These are phyloP conservation scores for Manacus vitellinus DNA, from an alignment of 2,113 vertebrate species.

Conservation along the genomic window DNA sequence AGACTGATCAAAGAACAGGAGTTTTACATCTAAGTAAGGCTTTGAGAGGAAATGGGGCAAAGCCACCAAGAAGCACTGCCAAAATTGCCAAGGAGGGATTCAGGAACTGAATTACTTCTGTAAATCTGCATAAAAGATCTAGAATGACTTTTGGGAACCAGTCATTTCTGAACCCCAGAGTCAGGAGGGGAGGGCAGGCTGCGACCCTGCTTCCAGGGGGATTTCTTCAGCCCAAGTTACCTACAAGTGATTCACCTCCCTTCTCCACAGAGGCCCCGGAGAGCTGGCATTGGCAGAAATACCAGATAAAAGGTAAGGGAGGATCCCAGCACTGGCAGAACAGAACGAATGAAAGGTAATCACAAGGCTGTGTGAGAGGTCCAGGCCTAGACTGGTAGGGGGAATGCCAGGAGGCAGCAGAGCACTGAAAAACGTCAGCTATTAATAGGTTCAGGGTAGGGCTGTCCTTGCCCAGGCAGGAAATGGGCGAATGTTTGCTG, in stretches of 20 bases:
- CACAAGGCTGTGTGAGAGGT: background rate
- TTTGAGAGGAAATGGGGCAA: background rate
- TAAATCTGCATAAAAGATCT: background rate
- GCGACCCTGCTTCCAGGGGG: background rate
- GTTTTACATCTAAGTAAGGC: background rate
- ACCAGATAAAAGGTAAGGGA: background rate
- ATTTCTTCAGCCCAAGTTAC: background rate
- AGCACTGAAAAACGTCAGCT: background rate
- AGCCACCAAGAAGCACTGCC: background rate
- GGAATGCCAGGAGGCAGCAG: conserved; percentile 1
- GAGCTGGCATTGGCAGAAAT: background rate
- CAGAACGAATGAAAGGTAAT: background rate
- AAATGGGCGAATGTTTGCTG: conserved; percentile 12
- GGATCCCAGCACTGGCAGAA: background rate
- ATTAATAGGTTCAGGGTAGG: conserved; percentile 19
- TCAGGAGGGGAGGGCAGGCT: background rate
- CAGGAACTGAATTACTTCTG: background rate
- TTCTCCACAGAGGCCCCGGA: background rate
- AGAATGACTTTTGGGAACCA: background rate
- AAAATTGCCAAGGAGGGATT: background rate
- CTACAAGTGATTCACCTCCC: background rate
- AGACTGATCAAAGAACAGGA: background rate
- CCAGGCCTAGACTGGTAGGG: background rate
- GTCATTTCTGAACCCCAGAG: background rate
- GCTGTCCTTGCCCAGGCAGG: conserved; percentile 37